Evolutionary conservation across 2,113 vertebrate species (phyloP).

Genomic region (Scatophagus argus): DNA sequence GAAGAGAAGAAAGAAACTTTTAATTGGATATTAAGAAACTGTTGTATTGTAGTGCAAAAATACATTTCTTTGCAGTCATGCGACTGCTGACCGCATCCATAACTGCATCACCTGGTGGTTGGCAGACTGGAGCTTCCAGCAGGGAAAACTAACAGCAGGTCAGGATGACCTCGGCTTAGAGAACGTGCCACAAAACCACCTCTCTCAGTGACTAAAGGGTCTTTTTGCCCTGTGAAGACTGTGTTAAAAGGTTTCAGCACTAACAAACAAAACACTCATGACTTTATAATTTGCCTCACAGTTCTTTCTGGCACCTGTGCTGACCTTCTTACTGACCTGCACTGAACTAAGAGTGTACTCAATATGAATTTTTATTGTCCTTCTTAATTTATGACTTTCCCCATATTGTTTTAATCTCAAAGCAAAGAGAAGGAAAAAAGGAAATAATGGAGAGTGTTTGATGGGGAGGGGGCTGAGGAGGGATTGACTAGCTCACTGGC

Average conservation of each 20-base stretch:
- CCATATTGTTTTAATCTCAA: constrained; percentile 49
- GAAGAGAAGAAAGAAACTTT: background rate
- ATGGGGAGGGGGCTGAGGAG: constrained; percentile 12
- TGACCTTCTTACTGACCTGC: background rate
- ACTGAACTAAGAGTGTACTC: background rate
- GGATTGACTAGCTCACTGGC: constrained; percentile 28
- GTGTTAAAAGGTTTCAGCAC: constrained; percentile 1
- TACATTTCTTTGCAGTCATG: background rate
- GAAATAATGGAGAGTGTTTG: constrained; percentile 16
- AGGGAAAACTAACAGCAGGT: constrained; percentile 1
- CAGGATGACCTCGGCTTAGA: background rate
- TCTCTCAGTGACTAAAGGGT: background rate
- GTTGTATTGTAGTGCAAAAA: background rate
- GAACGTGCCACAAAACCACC: background rate
- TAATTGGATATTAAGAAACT: background rate
- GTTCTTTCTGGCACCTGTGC: background rate
- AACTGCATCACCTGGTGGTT: background rate
- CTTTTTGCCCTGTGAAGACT: constrained; percentile 1
- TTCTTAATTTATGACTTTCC: constrained; percentile 35
- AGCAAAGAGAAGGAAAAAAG: constrained; percentile 40
- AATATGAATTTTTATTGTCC: background rate
- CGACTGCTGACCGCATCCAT: background rate
- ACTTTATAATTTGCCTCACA: background rate
- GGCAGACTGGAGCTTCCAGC: background rate
- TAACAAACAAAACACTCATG: background rate